Conservation (phyloP, 2,113 vertebrate species). For the Ptilonorhynchus violaceus region DNA sequence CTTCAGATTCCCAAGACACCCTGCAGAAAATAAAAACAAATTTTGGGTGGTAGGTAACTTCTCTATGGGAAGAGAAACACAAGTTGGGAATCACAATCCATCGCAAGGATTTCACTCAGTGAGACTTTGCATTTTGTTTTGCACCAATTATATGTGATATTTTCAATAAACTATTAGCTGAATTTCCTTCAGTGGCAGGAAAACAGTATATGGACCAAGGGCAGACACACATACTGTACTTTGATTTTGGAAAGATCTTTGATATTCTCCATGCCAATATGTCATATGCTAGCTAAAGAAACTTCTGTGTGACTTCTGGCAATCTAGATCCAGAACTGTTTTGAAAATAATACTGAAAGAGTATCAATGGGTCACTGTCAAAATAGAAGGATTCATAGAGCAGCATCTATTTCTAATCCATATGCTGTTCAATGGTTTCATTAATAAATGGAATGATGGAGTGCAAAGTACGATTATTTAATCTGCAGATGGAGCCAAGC, state of each 20-base stretch:
- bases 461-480: not conserved
- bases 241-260: not conserved
- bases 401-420: not conserved
- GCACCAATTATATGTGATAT: not conserved
- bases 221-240: too few species aligned
- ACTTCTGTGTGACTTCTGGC: accelerated
- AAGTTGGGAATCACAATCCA: not conserved
- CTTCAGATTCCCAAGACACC: not conserved
- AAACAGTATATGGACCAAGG: not conserved
- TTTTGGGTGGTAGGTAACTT: not conserved
- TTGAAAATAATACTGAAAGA: not conserved
- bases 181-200: not conserved
- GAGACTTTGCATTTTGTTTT: not conserved
- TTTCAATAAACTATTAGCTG: not conserved
- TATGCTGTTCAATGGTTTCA: not conserved
- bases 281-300: not conserved
- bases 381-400: not conserved
- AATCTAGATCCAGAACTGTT: not conserved
- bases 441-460: not conserved
- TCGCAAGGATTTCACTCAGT: not conserved
- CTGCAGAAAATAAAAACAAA: not conserved
- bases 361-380: not conserved
- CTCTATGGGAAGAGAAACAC: not conserved
- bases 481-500: not conserved
- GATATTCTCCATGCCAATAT: not conserved